A percentile compares a stretch with the other conserved stretches of the same genome.
These are phyloP conservation scores for Holacanthus passer DNA, from an alignment of 2,113 vertebrate species.

Conservation along the genomic window DNA sequence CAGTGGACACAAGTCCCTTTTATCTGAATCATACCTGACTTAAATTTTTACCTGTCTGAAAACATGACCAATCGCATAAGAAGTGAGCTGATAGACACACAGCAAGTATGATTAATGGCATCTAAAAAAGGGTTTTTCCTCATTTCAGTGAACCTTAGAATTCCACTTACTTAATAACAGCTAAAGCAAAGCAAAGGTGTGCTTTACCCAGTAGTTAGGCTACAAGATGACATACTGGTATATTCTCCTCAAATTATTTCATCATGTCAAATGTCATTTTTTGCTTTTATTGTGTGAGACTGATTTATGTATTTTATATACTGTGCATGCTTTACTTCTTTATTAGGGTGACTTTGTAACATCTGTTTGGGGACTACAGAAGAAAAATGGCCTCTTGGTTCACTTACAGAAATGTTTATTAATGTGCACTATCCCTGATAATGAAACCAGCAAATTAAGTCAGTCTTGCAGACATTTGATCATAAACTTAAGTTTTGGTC, in stretches of 20 bases:
- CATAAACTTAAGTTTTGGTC: no score
- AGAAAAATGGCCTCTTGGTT: no score
- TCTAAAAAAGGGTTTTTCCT: neutral
- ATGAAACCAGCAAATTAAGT: no score
- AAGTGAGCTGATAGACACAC: neutral
- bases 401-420: no score
- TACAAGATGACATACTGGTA: neutral
- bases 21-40: neutral
- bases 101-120: neutral
- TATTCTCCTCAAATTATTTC: neutral
- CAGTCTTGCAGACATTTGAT: no score
- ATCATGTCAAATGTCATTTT: no score
- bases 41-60: neutral
- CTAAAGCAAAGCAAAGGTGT: neutral
- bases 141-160: neutral
- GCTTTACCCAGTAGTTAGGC: neutral
- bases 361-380: no score
- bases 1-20: neutral
- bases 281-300: no score
- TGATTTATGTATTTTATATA: no score
- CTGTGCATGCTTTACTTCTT: no score
- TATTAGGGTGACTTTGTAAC: no score
- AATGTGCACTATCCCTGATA: no score
- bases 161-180: neutral
- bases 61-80: neutral